phyloP scores from a whole-genome alignment of 2,113 vertebrate species.

The Rostratula benghalensis region DNA sequence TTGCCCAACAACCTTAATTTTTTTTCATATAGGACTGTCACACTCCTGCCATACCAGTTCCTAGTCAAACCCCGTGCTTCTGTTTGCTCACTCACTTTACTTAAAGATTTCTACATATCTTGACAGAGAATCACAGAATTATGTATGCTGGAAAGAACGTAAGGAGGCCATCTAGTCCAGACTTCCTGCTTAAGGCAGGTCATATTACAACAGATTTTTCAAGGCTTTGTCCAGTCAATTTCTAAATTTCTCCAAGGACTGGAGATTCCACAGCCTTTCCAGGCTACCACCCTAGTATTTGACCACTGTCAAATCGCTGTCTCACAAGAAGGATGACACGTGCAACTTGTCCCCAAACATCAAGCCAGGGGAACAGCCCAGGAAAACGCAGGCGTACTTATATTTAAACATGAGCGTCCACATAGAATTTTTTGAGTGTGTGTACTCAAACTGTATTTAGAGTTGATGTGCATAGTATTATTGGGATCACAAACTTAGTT shows the following conservation, averaged over 20 bases:
- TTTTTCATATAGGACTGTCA: neutral
- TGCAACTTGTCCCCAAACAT: neutral
- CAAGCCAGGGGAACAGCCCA: neutral
- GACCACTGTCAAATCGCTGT: too few species aligned
- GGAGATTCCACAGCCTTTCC: neutral
- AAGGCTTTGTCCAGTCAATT: neutral
- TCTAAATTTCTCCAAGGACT: neutral
- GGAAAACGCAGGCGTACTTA: neutral
- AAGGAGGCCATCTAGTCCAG: neutral
- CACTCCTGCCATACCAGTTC: neutral
- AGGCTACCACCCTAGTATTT: neutral
- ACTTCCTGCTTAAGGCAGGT: neutral
- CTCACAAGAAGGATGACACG: too few species aligned
- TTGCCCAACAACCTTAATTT: neutral
- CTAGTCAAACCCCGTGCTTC: neutral
- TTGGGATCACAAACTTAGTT: neutral
- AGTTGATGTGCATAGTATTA: neutral
- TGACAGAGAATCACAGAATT: neutral
- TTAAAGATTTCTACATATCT: neutral
- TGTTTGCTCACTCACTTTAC: neutral
- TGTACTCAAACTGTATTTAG: neutral
- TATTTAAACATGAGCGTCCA: neutral
- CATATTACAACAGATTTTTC: neutral
- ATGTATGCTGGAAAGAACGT: neutral
- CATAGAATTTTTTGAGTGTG: neutral